Evolutionary conservation across 2,113 vertebrate species (phyloP), one percentile per base, ranked within the genome.

Genomic region (Gymnarchus niloticus): DNA sequence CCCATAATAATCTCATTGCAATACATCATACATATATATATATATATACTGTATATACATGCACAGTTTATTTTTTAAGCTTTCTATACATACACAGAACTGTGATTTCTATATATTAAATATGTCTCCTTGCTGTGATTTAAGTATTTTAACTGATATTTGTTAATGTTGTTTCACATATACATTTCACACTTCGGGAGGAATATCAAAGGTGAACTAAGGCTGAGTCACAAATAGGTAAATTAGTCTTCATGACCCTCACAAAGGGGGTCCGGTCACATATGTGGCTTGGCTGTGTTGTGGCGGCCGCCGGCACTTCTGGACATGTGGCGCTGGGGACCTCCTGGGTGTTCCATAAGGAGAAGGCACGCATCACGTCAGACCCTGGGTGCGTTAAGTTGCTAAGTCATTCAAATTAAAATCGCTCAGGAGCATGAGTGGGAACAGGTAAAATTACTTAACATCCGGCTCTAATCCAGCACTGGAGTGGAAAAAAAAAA

Each of bases 371-470:
- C 65, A 73, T 73, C 65, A 73, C 14, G 65, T 73, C 65, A 73
- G 65, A 73, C 65, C 65, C 65, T 73, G 65, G 65, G 65, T 73
- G 65, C 65, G 65, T 73, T 73, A 73, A 73, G 65, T 73, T 73
- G 65, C 41, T 73, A 73, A 73, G 65, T 33, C 65, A 33, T 33
- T 73, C 65, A 73, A 73, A 73, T 73, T 73, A 73, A 73, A 73
- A 73, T 73, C 41, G 65, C 65, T 73, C 76, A 78, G 76, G 76
- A 78, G 44, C 41, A 78, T 17, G 21, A 48, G 23, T n/a, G 23
- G 76, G 76, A 78, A 78, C 44, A 78, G 76, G 41, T 78, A 48
- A 78, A 78, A 44, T 46, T 78, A 48, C 76, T 48, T 78, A 48
- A 78, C 76, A 48, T 78, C 21, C 76, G 10, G 76, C 44, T 78